Evolutionary conservation across 2,888 invertebrate genomes (phyloP).

Genomic region (Plebejus argus): DNA sequence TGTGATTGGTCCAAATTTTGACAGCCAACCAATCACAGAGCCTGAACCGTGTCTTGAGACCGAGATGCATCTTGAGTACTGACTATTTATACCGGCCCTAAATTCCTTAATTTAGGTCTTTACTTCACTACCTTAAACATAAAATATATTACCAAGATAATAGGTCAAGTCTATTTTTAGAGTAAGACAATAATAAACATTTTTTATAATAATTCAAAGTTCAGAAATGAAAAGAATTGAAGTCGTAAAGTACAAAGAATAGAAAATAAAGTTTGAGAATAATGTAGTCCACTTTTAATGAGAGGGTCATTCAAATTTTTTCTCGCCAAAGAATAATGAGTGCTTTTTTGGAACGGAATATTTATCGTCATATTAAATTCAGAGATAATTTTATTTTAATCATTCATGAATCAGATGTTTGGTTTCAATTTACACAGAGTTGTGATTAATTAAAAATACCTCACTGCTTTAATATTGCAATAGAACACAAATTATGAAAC

Average conservation of each 20-base stretch:
- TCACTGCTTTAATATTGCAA: not conserved
- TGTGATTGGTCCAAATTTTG: no score
- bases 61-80: no score
- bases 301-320: not conserved
- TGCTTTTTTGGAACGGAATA: not conserved
- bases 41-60: no score
- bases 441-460: not conserved
- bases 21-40: no score
- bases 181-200: not conserved
- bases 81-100: no score
- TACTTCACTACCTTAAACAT: not conserved
- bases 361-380: not conserved
- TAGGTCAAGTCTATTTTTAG: no score
- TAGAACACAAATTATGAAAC: not conserved
- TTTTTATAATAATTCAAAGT: not conserved
- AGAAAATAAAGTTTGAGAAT: conserved; percentile 14
- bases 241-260: conserved; percentile 1
- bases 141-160: no score
- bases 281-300: conserved; percentile 8
- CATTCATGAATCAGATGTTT: not conserved
- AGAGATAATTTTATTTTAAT: not conserved
- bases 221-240: not conserved
- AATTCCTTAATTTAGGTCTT: not conserved
- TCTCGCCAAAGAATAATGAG: not conserved
- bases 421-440: not conserved